A percentile compares a stretch with the other conserved stretches of the same genome.
Conservation (phyloP, 1,140 invertebrate genomes). For the Atta colombica region DNA sequence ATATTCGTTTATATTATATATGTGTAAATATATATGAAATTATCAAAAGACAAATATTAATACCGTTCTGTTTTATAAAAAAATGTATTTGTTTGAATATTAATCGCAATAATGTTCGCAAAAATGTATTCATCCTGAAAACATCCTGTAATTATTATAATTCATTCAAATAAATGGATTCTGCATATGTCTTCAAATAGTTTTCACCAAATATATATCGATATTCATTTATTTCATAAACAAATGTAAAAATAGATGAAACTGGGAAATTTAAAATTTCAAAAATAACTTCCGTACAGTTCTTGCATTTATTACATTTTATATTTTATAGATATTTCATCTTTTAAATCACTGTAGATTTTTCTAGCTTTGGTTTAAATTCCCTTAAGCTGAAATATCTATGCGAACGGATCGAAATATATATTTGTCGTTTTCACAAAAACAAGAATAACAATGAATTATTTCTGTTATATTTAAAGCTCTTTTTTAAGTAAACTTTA, state of each 20-base stretch:
- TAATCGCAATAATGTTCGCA: not conserved
- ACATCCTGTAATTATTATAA: not conserved
- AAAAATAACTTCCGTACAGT: not conserved
- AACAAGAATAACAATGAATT: constrained; percentile 14
- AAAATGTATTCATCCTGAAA: not conserved
- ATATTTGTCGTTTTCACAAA: not conserved
- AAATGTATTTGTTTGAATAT: not conserved
- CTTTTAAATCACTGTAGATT: not conserved
- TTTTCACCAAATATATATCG: not conserved
- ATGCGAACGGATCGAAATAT: not conserved
- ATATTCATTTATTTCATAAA: not conserved
- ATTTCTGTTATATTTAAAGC: not conserved
- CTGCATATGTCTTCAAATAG: not conserved
- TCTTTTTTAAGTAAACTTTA: not conserved
- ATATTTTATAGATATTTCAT: not conserved
- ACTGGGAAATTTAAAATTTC: not conserved
- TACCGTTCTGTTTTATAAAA: not conserved
- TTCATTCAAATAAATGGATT: not conserved
- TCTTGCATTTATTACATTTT: constrained; percentile 12
- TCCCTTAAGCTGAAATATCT: constrained; percentile 16
- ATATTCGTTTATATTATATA: not conserved
- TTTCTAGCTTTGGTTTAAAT: not conserved
- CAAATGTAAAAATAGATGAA: not conserved
- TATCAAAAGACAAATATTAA: not conserved
- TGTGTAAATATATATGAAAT: not conserved